phyloP scores from a whole-genome alignment of 1,140 invertebrate species.

The Portunus trituberculatus region DNA sequence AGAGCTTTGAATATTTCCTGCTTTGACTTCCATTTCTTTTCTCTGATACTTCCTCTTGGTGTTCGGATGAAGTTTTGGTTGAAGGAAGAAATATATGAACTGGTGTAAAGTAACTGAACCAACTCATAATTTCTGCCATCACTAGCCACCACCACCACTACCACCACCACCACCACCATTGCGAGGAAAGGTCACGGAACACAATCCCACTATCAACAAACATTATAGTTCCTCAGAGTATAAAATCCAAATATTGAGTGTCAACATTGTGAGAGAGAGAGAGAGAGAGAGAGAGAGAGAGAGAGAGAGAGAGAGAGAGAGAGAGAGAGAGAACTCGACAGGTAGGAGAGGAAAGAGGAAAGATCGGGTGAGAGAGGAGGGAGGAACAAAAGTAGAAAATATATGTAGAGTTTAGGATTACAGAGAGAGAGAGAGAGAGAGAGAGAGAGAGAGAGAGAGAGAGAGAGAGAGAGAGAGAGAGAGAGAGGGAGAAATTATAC shows the following conservation, averaged over 20 bases:
- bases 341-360: neutral
- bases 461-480: slow-evolving; percentile 20
- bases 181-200: no score
- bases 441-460: slow-evolving; percentile 8
- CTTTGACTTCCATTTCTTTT: no score
- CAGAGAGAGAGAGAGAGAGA: neutral
- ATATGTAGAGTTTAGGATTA: neutral
- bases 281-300: neutral
- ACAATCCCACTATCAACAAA: no score
- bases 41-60: no score
- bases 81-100: no score
- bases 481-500: neutral
- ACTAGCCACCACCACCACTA: no score
- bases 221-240: no score
- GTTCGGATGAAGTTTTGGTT: no score
- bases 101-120: no score
- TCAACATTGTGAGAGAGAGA: neutral
- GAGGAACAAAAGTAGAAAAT: neutral
- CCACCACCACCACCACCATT: no score
- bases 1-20: no score
- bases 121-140: no score
- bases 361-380: neutral
- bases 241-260: neutral
- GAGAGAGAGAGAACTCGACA: neutral
- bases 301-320: neutral